Evolutionary conservation across 2,797 vertebrate genomes (phyloP).

Genomic region (Cryptoblepharus egeriae): DNA sequence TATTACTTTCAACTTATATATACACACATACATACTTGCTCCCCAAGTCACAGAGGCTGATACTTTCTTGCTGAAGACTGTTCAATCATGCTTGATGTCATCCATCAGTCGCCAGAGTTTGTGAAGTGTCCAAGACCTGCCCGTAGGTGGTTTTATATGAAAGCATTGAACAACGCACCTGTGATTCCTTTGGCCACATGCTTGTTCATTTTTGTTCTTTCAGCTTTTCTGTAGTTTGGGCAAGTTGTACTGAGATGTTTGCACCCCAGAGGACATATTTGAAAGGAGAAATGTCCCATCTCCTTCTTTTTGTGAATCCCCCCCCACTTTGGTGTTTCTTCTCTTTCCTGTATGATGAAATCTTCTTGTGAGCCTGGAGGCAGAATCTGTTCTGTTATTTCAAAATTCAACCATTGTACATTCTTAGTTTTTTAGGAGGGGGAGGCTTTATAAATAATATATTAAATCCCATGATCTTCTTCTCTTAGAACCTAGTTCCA

Average conservation of each 20-base stretch:
- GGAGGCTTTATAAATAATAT: background rate
- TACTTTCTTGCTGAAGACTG: background rate
- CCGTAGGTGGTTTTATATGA: background rate
- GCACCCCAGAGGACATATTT: background rate
- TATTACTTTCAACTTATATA: background rate
- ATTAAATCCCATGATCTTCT: background rate
- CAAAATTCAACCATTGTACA: background rate
- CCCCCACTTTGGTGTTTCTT: background rate
- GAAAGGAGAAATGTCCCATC: too few species aligned
- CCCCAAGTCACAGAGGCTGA: background rate
- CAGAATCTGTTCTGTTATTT: background rate
- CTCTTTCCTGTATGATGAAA: background rate
- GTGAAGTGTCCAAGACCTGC: conserved; percentile 8
- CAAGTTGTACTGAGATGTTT: background rate
- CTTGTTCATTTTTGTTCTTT: background rate
- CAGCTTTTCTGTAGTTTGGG: background rate
- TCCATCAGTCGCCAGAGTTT: background rate
- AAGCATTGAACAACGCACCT: background rate
- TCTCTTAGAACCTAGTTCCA: background rate
- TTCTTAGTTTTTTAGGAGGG: background rate
- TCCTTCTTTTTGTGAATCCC: too few species aligned
- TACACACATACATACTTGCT: too few species aligned
- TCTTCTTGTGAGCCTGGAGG: background rate
- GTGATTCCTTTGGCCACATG: background rate
- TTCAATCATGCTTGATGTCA: background rate